A percentile compares a stretch with the other conserved stretches of the same genome.
phyloP scores from a whole-genome alignment of 64 coral and sea anemone genomes.

The Acropora yongei region DNA sequence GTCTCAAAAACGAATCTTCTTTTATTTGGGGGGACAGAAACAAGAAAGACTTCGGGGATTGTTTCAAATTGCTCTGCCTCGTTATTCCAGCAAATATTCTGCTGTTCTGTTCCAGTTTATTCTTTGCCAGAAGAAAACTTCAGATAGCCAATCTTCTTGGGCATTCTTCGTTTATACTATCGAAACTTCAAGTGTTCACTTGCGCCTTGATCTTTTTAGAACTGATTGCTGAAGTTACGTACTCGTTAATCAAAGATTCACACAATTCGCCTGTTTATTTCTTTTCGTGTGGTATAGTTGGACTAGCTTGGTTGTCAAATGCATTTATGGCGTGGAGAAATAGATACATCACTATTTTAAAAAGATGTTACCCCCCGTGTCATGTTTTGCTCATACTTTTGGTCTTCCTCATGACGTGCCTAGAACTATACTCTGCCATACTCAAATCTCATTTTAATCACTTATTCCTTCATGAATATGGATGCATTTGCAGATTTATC shows the following conservation, averaged over 20 bases:
- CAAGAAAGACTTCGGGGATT: constrained; percentile 71
- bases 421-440: constrained; percentile 74
- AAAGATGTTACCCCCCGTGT: constrained; percentile 39
- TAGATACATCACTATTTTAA: constrained; percentile 51
- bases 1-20: constrained; percentile 44
- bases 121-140: constrained; percentile 48
- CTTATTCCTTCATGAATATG: constrained; percentile 65
- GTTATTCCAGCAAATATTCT: constrained; percentile 66
- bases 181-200: constrained; percentile 51
- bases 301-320: constrained; percentile 79
- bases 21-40: constrained; percentile 65
- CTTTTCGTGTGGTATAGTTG: constrained; percentile 55
- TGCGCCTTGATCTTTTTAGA: constrained; percentile 64
- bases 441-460: not conserved
- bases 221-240: constrained; percentile 49
- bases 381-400: constrained; percentile 55
- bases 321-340: constrained; percentile 75
- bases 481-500: constrained; percentile 50
- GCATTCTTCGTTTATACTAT: constrained; percentile 38
- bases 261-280: constrained; percentile 60
- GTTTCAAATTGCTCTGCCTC: constrained; percentile 72
- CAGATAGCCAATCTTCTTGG: not conserved
- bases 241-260: not conserved
- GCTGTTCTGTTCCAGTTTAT: constrained; percentile 55
- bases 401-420: constrained; percentile 10